Conservation (phyloP, 2,797 vertebrate species). For the Myotis pilosus region DNA sequence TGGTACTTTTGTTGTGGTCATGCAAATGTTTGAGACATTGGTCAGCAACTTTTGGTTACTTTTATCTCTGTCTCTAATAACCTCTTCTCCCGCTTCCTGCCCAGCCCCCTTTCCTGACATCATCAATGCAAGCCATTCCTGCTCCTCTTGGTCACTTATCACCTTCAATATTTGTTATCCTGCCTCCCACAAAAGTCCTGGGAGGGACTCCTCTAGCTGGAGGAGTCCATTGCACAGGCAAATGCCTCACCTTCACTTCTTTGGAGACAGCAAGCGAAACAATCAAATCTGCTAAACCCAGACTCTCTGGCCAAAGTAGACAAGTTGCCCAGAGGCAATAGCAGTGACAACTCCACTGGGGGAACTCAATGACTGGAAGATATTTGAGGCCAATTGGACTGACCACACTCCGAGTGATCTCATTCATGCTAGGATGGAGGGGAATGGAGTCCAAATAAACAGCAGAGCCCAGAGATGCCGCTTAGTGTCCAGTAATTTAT, state of each 20-base stretch:
- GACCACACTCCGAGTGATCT: background rate
- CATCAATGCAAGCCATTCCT: background rate
- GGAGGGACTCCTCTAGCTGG: background rate
- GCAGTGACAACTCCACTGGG: background rate
- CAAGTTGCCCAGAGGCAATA: background rate
- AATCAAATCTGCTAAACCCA: background rate
- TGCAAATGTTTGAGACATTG: background rate
- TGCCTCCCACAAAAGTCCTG: background rate
- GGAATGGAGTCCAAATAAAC: background rate
- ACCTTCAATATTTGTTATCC: background rate
- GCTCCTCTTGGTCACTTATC: background rate
- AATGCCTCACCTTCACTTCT: background rate
- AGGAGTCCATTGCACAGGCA: background rate
- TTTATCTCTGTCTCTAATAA: background rate
- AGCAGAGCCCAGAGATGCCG: background rate
- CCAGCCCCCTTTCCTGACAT: background rate
- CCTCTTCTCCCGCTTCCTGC: background rate
- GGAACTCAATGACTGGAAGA: background rate
- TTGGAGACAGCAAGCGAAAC: background rate
- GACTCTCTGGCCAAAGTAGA: background rate
- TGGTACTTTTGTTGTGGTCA: background rate
- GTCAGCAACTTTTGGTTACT: background rate
- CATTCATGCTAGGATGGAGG: background rate
- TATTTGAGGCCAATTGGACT: background rate
- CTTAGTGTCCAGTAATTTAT: background rate